Percentiles rank a stretch among this genome's conserved stretches.
phyloP scores from a whole-genome alignment of 2,888 invertebrate genomes.

The Helicoverpa assulta region DNA sequence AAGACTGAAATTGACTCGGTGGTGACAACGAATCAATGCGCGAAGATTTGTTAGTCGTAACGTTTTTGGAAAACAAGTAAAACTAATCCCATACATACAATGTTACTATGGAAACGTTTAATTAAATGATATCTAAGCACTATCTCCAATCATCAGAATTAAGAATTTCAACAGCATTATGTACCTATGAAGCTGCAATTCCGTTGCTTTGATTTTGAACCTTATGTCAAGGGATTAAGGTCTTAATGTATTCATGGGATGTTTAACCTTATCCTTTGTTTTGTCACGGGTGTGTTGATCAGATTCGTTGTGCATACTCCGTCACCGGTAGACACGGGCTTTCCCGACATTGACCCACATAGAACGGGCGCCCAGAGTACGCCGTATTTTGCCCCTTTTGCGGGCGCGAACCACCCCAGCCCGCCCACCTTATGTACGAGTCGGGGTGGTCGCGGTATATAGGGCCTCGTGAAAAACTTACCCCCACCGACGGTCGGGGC shows the following conservation, averaged over 20 bases:
- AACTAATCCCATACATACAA: background rate
- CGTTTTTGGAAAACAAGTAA: background rate
- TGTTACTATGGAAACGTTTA: background rate
- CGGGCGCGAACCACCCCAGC: constrained; percentile 89
- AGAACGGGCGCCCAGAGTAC: constrained; percentile 90
- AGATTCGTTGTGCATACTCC: constrained; percentile 90
- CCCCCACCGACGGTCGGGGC: constrained; percentile 86
- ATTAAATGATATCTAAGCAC: background rate
- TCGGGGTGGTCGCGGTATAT: constrained; percentile 90
- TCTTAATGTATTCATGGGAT: constrained; percentile 64
- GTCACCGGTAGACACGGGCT: constrained; percentile 90
- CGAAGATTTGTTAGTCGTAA: background rate
- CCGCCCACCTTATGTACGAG: constrained; percentile 90
- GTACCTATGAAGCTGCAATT: constrained; percentile 19
- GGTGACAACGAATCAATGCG: background rate
- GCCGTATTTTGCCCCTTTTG: constrained; percentile 91
- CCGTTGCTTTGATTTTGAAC: constrained; percentile 66
- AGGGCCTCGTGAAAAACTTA: constrained; percentile 90
- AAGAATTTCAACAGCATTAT: constrained; percentile 18
- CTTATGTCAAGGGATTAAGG: constrained; percentile 73
- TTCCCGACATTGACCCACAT: constrained; percentile 91
- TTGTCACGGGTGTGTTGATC: constrained; percentile 88
- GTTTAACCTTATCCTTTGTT: constrained; percentile 81
- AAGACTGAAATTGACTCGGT: background rate
- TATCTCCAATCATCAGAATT: constrained; percentile 2